Percentiles rank a stretch among this genome's conserved stretches.
These are phyloP conservation scores for Himalopsyche japonica DNA, from an alignment of 2,888 invertebrate species.

Conservation along the genomic window DNA sequence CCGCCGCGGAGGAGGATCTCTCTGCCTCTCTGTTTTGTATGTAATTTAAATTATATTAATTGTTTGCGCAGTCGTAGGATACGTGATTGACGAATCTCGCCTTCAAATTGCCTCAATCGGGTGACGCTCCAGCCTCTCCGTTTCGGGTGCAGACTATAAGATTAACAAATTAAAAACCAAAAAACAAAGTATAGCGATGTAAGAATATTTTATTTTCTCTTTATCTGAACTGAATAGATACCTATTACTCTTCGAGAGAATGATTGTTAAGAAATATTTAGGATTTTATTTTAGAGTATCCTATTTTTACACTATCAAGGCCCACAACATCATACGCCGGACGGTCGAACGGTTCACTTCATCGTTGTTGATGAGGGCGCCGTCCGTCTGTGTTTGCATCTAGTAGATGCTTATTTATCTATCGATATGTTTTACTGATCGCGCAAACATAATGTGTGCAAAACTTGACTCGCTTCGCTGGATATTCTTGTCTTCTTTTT, in stretches of 20 bases:
- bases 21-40: slow-evolving; percentile 21
- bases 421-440: not conserved
- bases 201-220: slow-evolving; percentile 40
- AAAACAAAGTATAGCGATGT: slow-evolving; percentile 35
- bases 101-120: slow-evolving; percentile 23
- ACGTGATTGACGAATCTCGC: not conserved
- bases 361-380: not conserved
- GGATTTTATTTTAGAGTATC: slow-evolving; percentile 23
- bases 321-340: not conserved
- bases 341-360: not conserved
- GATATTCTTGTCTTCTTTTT: not conserved
- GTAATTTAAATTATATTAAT: slow-evolving; percentile 22
- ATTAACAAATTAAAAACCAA: slow-evolving; percentile 35
- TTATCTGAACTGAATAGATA: slow-evolving; percentile 40
- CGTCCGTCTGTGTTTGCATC: not conserved
- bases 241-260: slow-evolving; percentile 39
- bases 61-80: not conserved
- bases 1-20: not conserved
- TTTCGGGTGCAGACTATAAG: slow-evolving; percentile 21
- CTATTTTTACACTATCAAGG: slow-evolving; percentile 4
- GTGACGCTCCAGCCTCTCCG: slow-evolving; percentile 5
- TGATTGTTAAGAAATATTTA: slow-evolving; percentile 36
- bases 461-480: not conserved
- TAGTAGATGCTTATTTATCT: not conserved
- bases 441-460: not conserved